These are phyloP conservation scores for Ageneiosus marmoratus DNA, from an alignment of 2,113 vertebrate genomes.

Conservation along the genomic window DNA sequence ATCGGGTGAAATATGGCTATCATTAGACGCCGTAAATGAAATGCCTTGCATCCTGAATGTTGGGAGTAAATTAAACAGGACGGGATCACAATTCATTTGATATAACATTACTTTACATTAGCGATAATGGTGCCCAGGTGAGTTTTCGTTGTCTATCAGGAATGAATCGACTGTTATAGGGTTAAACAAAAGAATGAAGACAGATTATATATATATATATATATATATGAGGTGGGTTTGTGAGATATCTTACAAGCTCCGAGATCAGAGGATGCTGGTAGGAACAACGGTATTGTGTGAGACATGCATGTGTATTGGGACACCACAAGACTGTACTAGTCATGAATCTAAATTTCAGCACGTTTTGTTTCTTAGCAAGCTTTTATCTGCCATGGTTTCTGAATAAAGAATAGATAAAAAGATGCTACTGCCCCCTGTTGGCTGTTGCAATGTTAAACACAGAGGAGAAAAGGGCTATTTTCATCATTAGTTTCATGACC, in stretches of 20 bases:
- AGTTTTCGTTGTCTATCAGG: slow-evolving; percentile 26
- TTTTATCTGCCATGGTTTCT: slow-evolving; percentile 48
- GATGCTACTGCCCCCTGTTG: slow-evolving; percentile 72
- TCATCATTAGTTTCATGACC: neutral
- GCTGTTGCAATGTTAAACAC: neutral
- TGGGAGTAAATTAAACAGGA: slow-evolving; percentile 28
- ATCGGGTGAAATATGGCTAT: slow-evolving; percentile 59
- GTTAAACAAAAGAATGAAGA: slow-evolving; percentile 42
- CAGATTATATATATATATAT: neutral
- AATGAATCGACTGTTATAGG: slow-evolving; percentile 34
- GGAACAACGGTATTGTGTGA: neutral
- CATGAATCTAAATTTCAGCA: slow-evolving; percentile 49
- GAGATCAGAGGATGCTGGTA: slow-evolving; percentile 25
- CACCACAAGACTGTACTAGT: slow-evolving; percentile 32
- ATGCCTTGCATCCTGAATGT: slow-evolving; percentile 34
- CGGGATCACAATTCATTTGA: slow-evolving; percentile 34
- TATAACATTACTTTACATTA: slow-evolving; percentile 40
- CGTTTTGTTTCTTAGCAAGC: slow-evolving; percentile 46
- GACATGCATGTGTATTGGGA: slow-evolving; percentile 21
- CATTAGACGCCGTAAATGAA: slow-evolving; percentile 51
- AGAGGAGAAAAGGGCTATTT: neutral
- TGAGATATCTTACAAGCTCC: slow-evolving; percentile 20
- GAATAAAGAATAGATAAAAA: slow-evolving; percentile 60
- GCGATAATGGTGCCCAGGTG: slow-evolving; percentile 24
- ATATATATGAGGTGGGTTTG: neutral